phyloP scores from a whole-genome alignment of 2,888 invertebrate species.

The Brachycybe producta region DNA sequence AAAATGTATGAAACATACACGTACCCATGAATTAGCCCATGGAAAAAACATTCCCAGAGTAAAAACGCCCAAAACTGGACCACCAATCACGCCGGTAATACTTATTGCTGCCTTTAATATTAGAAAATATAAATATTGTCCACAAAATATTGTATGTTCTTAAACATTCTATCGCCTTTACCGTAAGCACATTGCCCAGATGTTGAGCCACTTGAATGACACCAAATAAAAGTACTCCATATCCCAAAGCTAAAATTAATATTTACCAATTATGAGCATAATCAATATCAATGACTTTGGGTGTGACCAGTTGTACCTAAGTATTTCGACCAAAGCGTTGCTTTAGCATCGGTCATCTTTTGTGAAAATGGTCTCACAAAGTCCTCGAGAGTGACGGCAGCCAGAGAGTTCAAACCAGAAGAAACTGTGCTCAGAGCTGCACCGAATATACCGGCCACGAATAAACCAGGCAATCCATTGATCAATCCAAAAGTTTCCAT shows the following conservation, averaged over 20 bases:
- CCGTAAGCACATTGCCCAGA: constrained; percentile 75
- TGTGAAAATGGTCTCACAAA: constrained; percentile 58
- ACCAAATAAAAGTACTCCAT: constrained; percentile 71
- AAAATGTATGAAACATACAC: constrained; percentile 16
- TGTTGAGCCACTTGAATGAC: constrained; percentile 77
- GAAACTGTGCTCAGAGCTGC: constrained; percentile 92
- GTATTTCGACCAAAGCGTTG: constrained; percentile 58
- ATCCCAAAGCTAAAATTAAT: constrained; percentile 64
- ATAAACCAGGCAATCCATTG: constrained; percentile 74
- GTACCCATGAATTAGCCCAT: constrained; percentile 65
- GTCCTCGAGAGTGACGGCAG: constrained; percentile 83
- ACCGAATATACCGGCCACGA: constrained; percentile 89
- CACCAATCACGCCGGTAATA: constrained; percentile 78
- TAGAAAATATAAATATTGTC: too few species aligned
- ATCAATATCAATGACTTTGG: constrained; percentile 55
- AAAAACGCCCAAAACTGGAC: constrained; percentile 73
- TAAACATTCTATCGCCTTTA: constrained; percentile 29
- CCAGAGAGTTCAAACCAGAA: constrained; percentile 79
- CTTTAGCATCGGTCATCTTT: constrained; percentile 52
- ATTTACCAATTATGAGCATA: constrained; percentile 53
- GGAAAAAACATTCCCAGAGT: constrained; percentile 79
- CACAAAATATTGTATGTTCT: not conserved
- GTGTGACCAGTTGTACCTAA: constrained; percentile 51
- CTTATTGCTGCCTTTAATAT: constrained; percentile 58
- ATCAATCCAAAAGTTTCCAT: constrained; percentile 63